phyloP scores from a whole-genome alignment of 2,113 vertebrate genomes.

The Marmota monax region DNA sequence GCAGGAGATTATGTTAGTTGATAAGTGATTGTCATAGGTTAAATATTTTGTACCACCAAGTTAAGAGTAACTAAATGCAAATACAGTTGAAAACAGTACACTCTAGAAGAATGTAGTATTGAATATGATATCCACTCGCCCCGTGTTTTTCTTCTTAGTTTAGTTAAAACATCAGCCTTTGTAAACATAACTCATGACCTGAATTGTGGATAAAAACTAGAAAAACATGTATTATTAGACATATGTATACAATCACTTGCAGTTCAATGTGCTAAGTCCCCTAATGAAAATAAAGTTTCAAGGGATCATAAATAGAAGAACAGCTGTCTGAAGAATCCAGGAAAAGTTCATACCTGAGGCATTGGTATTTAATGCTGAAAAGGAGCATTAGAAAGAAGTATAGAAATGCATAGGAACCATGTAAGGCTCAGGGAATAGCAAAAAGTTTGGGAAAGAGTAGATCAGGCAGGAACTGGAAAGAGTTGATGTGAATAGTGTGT shows the following conservation, averaged over 20 bases:
- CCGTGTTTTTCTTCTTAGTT: not conserved
- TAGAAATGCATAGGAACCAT: not conserved
- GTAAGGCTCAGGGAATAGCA: not conserved
- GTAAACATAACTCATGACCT: not conserved
- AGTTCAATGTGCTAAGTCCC: not conserved
- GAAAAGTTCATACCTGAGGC: not conserved
- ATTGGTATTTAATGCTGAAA: not conserved
- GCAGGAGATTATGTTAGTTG: not conserved
- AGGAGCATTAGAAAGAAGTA: not conserved
- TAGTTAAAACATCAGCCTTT: not conserved
- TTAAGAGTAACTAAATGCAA: not conserved
- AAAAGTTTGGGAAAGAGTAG: not conserved
- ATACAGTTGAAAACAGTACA: not conserved
- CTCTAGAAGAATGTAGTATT: not conserved
- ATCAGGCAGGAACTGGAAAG: not conserved
- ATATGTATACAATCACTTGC: not conserved
- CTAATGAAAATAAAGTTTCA: not conserved
- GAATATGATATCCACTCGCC: not conserved
- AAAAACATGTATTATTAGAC: not conserved
- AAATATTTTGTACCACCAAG: not conserved
- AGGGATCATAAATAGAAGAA: not conserved
- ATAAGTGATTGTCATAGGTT: not conserved
- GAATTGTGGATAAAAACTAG: not conserved
- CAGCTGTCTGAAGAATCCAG: not conserved
- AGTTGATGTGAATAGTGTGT: not conserved